Conservation (phyloP, 2,888 invertebrate genomes). For the Athrips mouffetella region DNA sequence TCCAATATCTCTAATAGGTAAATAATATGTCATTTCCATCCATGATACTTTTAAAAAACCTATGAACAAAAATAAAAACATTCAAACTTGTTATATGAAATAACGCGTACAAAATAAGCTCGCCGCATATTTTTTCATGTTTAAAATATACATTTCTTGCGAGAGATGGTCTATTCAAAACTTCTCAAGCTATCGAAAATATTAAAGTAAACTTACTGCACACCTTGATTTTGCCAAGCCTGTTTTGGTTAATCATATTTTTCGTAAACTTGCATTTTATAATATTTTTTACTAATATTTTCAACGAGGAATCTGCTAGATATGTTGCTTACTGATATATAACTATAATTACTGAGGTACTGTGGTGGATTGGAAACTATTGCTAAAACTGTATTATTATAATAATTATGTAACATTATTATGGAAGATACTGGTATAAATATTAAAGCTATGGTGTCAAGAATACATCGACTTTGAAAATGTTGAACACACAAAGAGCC, state of each 20-base stretch:
- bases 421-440: slow-evolving; percentile 73
- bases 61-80: too few species aligned
- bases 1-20: too few species aligned
- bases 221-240: too few species aligned
- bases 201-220: too few species aligned
- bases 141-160: too few species aligned
- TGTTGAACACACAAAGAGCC: not conserved
- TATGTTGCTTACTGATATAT: slow-evolving; percentile 41
- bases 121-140: too few species aligned
- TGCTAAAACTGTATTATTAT: slow-evolving; percentile 57
- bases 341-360: slow-evolving; percentile 71
- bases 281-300: not conserved
- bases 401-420: slow-evolving; percentile 48
- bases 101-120: too few species aligned
- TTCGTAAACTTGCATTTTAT: too few species aligned
- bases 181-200: too few species aligned
- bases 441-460: slow-evolving; percentile 73
- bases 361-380: slow-evolving; percentile 71
- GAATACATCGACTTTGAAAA: slow-evolving; percentile 58
- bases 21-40: not conserved
- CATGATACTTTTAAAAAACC: not conserved
- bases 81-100: too few species aligned
- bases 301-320: slow-evolving; percentile 40
- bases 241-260: too few species aligned
- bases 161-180: too few species aligned